These are phyloP conservation scores for Mastomys coucha DNA, from an alignment of 2,113 vertebrate species.

Conservation along the genomic window DNA sequence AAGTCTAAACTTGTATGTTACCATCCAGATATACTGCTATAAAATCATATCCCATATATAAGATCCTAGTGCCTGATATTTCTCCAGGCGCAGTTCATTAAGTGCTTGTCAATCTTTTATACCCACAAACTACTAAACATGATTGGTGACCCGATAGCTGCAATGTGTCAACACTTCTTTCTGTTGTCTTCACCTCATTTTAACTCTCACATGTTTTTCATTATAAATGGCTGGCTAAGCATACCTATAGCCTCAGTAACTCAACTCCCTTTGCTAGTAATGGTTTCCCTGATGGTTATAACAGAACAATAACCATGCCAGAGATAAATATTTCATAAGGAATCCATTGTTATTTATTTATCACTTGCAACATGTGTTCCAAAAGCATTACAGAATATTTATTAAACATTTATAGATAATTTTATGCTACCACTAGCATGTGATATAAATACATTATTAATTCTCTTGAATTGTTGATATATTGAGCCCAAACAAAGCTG, in stretches of 20 bases:
- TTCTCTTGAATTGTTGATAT: slow-evolving; percentile 84
- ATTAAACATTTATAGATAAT: slow-evolving; percentile 91
- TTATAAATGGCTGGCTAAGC: slow-evolving; percentile 83
- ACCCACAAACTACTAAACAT: slow-evolving; percentile 69
- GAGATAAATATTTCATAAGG: slow-evolving; percentile 88
- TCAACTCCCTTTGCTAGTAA: slow-evolving; percentile 86
- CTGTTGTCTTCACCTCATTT: slow-evolving; percentile 79
- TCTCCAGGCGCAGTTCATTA: slow-evolving; percentile 69
- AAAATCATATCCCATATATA: not conserved
- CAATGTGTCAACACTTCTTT: slow-evolving; percentile 80
- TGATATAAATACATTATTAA: slow-evolving; percentile 90
- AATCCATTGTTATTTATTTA: slow-evolving; percentile 89
- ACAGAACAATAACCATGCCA: slow-evolving; percentile 85
- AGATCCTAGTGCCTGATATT: not conserved
- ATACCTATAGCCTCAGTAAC: slow-evolving; percentile 87
- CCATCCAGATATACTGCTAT: not conserved
- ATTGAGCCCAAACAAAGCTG: slow-evolving; percentile 75
- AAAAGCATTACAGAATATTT: slow-evolving; percentile 89
- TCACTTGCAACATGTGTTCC: slow-evolving; percentile 86
- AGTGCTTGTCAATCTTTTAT: slow-evolving; percentile 65
- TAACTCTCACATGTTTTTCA: slow-evolving; percentile 82
- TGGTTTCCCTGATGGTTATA: slow-evolving; percentile 83
- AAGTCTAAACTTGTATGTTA: not conserved
- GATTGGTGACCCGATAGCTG: slow-evolving; percentile 74
- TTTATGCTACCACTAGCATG: slow-evolving; percentile 86